Conservation (phyloP, 2,888 invertebrate genomes). For the Athalia rosae region DNA sequence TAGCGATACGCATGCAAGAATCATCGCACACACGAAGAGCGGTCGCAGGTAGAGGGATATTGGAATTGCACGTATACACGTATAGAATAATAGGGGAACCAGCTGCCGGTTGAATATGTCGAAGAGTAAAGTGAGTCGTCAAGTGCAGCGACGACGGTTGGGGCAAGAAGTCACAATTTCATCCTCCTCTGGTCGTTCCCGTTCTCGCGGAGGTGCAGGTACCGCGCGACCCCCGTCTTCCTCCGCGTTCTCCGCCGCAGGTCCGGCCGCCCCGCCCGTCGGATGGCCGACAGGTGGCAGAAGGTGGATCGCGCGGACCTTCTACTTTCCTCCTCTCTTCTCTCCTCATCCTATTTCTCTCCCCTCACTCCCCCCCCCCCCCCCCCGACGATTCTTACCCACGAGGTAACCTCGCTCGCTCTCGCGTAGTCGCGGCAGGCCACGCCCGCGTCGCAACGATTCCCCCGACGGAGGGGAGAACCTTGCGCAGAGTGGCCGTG, state of each 20-base stretch:
- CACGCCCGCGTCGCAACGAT: conserved; percentile 32
- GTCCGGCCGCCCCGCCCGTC: conserved; percentile 41
- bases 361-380: not conserved
- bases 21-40: no score
- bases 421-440: conserved; percentile 15
- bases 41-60: not conserved
- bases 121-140: conserved; percentile 47
- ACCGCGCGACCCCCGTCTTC: conserved; percentile 8
- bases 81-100: not conserved
- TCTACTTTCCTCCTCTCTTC: conserved; percentile 34
- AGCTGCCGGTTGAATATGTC: not conserved
- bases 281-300: conserved; percentile 42
- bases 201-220: not conserved
- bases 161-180: conserved; percentile 48
- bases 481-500: conserved; percentile 18
- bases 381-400: conserved; percentile 11
- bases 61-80: not conserved
- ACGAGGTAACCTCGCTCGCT: conserved; percentile 19
- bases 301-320: conserved; percentile 35
- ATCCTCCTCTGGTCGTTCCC: conserved; percentile 20
- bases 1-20: no score
- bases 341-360: conserved; percentile 12
- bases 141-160: conserved; percentile 44
- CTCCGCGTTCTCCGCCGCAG: conserved; percentile 9
- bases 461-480: conserved; percentile 20